Conservation (phyloP, 2,113 vertebrate species). For the Triplophysa siluroides region DNA sequence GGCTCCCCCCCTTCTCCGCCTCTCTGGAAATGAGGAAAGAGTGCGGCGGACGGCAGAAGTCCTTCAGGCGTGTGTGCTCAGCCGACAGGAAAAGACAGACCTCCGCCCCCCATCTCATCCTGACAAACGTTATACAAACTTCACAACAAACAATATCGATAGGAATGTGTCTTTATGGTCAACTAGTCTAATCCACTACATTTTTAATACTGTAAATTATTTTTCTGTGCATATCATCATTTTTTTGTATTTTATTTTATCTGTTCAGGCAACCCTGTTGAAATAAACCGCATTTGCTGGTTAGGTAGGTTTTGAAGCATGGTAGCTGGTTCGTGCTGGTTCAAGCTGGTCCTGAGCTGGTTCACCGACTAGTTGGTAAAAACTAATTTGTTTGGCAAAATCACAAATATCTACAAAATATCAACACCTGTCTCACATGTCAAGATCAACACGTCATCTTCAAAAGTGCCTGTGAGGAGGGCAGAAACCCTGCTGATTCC, state of each 20-base stretch:
- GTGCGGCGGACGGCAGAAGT: slow-evolving; percentile 42
- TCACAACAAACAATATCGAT: slow-evolving; percentile 22
- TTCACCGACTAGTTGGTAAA: no score
- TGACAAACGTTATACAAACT: slow-evolving; percentile 8
- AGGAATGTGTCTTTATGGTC: no score
- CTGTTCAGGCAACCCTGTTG: no score
- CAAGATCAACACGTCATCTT: not conserved
- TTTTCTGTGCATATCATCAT: no score
- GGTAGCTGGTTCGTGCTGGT: no score
- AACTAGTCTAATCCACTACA: no score
- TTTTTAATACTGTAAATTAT: no score
- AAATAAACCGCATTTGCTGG: no score
- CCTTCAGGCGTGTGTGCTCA: slow-evolving; percentile 50
- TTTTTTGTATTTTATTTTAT: no score
- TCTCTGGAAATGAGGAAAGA: slow-evolving; percentile 44
- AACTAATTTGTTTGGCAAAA: no score
- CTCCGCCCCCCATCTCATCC: slow-evolving; percentile 5
- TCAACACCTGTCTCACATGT: slow-evolving; percentile 6
- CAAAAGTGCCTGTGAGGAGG: not conserved
- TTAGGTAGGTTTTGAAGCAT: no score
- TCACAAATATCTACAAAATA: not conserved
- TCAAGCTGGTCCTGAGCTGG: no score
- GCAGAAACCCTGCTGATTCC: slow-evolving; percentile 1
- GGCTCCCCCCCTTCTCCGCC: slow-evolving; percentile 45
- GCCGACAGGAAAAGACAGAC: slow-evolving; percentile 32